Evolutionary conservation across 2,797 vertebrate genomes (phyloP).

Genomic region (Pseudocheirus occidentalis): DNA sequence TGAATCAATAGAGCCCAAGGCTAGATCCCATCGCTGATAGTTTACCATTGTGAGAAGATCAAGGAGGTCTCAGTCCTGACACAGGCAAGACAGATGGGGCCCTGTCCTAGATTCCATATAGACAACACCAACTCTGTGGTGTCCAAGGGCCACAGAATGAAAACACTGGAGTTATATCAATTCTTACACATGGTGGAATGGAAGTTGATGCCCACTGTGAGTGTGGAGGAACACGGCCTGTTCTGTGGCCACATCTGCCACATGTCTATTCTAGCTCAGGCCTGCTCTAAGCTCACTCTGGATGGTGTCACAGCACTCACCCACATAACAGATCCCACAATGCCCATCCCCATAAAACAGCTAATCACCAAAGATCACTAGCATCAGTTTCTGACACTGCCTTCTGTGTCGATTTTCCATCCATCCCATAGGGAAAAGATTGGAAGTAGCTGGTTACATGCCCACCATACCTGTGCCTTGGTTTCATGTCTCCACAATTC

Average conservation of each 20-base stretch:
- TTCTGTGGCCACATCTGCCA: background rate
- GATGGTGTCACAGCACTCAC: background rate
- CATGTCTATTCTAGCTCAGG: background rate
- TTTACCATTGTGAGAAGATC: background rate
- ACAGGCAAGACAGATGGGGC: background rate
- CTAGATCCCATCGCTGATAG: background rate
- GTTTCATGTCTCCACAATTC: background rate
- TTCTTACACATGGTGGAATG: background rate
- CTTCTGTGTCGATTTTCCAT: background rate
- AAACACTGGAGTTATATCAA: background rate
- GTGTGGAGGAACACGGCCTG: background rate
- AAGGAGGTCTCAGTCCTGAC: background rate
- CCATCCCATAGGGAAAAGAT: background rate
- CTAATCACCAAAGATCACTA: background rate
- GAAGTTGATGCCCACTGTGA: background rate
- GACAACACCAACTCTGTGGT: background rate
- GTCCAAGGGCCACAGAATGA: background rate
- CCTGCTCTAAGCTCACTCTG: background rate
- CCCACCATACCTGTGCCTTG: background rate
- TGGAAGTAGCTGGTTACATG: background rate
- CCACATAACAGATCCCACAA: background rate
- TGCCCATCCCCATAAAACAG: background rate
- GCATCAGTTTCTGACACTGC: background rate
- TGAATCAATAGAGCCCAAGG: background rate
- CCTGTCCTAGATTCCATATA: background rate